These are phyloP conservation scores for Danio kyathit DNA, from an alignment of 2,797 vertebrate genomes.

Conservation along the genomic window DNA sequence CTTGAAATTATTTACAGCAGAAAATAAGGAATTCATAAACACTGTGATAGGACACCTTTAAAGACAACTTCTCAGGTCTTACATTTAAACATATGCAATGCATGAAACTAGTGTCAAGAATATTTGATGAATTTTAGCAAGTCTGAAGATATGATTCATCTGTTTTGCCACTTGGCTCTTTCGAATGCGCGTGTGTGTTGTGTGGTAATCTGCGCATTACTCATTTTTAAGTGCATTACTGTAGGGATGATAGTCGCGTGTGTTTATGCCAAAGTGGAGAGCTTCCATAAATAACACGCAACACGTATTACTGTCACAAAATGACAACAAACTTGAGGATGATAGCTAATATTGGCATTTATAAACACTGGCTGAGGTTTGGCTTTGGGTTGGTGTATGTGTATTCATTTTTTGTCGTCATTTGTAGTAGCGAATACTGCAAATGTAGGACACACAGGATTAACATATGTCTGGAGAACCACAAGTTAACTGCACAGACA, in stretches of 20 bases:
- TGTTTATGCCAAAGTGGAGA: slow-evolving; percentile 76
- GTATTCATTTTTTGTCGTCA: slow-evolving; percentile 55
- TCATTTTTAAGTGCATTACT: slow-evolving; percentile 78
- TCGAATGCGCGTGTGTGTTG: slow-evolving; percentile 55
- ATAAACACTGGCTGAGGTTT: slow-evolving; percentile 4
- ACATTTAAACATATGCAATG: slow-evolving; percentile 46
- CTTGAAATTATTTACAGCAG: slow-evolving; percentile 73
- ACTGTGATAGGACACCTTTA: slow-evolving; percentile 52
- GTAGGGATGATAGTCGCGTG: slow-evolving; percentile 69
- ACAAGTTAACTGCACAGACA: slow-evolving; percentile 70
- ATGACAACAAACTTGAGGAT: slow-evolving; percentile 76
- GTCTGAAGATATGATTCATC: slow-evolving; percentile 53
- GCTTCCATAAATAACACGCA: slow-evolving; percentile 78
- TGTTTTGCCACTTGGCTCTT: slow-evolving; percentile 42
- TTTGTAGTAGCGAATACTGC: slow-evolving; percentile 68
- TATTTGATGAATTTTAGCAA: slow-evolving; percentile 50
- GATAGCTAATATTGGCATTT: slow-evolving; percentile 70
- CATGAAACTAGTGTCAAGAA: slow-evolving; percentile 46
- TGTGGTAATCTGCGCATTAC: slow-evolving; percentile 70
- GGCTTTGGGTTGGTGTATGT: slow-evolving; percentile 24
- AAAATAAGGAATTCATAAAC: slow-evolving; percentile 75
- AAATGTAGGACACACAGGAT: slow-evolving; percentile 74
- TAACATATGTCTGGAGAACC: slow-evolving; percentile 70
- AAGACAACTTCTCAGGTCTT: slow-evolving; percentile 42
- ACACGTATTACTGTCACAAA: slow-evolving; percentile 66